Evolutionary conservation across 2,797 vertebrate species (phyloP), one percentile per base, ranked within the genome.

Genomic region (Arnoldichthys spilopterus): DNA sequence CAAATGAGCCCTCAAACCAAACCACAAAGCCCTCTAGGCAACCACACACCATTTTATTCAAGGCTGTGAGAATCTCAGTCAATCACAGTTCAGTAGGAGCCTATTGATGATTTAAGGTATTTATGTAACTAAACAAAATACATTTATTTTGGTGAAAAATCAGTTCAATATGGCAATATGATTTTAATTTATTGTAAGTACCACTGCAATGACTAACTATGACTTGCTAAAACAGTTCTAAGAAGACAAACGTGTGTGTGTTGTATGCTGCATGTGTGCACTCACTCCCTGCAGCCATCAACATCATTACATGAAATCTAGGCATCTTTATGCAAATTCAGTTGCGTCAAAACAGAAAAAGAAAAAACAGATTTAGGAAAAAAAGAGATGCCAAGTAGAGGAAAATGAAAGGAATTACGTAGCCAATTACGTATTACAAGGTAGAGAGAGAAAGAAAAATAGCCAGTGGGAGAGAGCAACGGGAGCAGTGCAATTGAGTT

Each of bases 271-370:
- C 3, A 13, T 15, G 54, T 3, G 12, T n/a, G 20, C 47, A 47
- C 24, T 69, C 59, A 32, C 47, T 13, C 58, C 71, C 9, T 66
- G 58, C 49, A 67, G 61, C 53, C 32, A 53, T 74, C 67, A 68
- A 45, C 61, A 71, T n/a, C n/a, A 32, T 75, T 62, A 30, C 20
- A 30, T 43, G 67, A 77, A 53, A 56, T 62, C 45, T 45, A 34
- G 15, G 63, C 66, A 61, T 77, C 70, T 77, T 76, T 69, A 79
- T 75, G 40, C 56, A 70, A 74, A 82, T 74, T 32, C 15, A 47
- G 26, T 59, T 73, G 11, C 15, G 8, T 47, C 43, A 20, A 66
- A 45, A 69, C 49, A 30, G 26, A 61, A 26, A 62, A 53, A 53
- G 11, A 7, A 3, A 32, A 67, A 78, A 63, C n/a, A 67, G 37